Conservation (phyloP, 2,888 invertebrate species). For the Phania funesta region DNA sequence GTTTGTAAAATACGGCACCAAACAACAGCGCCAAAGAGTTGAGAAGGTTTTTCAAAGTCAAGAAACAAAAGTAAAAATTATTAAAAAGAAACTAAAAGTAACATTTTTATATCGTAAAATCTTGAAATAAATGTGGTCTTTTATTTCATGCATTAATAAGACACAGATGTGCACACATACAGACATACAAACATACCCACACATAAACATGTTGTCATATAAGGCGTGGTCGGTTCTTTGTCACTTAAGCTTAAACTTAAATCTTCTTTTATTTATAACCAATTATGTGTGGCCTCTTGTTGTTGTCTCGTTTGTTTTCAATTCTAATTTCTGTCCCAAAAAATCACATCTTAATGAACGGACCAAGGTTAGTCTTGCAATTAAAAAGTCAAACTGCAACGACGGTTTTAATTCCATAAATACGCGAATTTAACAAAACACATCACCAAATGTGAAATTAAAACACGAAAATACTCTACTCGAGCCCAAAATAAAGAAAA, state of each 20-base stretch:
- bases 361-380: constrained; percentile 67
- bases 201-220: not conserved
- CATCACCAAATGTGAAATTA: not conserved
- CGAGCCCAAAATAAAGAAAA: constrained; percentile 13
- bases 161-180: not conserved
- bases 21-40: not conserved
- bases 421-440: constrained; percentile 17
- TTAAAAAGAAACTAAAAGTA: constrained; percentile 8
- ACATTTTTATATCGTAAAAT: not conserved
- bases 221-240: constrained; percentile 49
- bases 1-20: not conserved
- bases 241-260: constrained; percentile 50
- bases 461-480: not conserved
- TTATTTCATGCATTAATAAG: not conserved
- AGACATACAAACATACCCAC: not conserved
- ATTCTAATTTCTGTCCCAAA: constrained; percentile 52
- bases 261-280: constrained; percentile 40
- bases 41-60: constrained; percentile 21
- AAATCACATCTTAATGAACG: constrained; percentile 63
- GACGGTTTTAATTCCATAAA: constrained; percentile 61
- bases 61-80: not conserved
- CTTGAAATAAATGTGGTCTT: constrained; percentile 20
- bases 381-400: constrained; percentile 63
- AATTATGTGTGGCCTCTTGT: constrained; percentile 9
- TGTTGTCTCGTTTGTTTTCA: not conserved